Conservation (phyloP, 2,888 invertebrate species). For the Pomacea canaliculata region DNA sequence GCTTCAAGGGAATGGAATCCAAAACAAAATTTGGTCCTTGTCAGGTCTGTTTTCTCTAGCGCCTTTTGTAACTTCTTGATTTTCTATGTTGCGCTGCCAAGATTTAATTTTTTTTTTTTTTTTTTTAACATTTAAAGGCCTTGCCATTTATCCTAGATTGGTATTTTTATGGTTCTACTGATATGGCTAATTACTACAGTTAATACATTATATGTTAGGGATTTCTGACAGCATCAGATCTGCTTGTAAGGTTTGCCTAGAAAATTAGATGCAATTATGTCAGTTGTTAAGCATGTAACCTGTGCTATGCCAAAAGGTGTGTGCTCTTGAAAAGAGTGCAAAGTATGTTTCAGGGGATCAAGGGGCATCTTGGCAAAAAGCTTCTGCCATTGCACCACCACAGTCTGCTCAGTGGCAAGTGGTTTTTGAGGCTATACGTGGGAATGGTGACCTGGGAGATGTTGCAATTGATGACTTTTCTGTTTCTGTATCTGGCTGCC, state of each 20-base stretch:
- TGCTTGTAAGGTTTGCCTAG: too few species aligned
- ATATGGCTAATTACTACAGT: too few species aligned
- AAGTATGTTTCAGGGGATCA: conserved; percentile 44
- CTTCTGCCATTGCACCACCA: conserved; percentile 24
- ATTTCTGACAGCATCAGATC: too few species aligned
- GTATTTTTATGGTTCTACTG: too few species aligned
- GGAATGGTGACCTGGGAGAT: conserved; percentile 53
- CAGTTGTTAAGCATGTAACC: too few species aligned
- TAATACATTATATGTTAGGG: too few species aligned
- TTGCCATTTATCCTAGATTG: too few species aligned
- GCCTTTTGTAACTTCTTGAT: neutral
- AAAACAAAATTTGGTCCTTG: conserved; percentile 12
- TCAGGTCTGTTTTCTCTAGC: neutral
- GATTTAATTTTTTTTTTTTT: too few species aligned
- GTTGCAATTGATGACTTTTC: conserved; percentile 63
- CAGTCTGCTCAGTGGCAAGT: conserved; percentile 29
- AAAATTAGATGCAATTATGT: too few species aligned
- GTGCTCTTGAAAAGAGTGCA: too few species aligned
- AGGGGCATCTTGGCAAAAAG: conserved; percentile 55
- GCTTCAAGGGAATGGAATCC: conserved; percentile 29
- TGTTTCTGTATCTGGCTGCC: conserved; percentile 25
- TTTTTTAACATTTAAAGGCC: too few species aligned
- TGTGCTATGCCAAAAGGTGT: too few species aligned
- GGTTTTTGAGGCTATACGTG: conserved; percentile 60
- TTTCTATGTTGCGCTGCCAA: neutral